A percentile compares a stretch with the other conserved stretches of the same genome.
phyloP scores from a whole-genome alignment of 2,888 invertebrate species.

The Eupithecia dodoneata region DNA sequence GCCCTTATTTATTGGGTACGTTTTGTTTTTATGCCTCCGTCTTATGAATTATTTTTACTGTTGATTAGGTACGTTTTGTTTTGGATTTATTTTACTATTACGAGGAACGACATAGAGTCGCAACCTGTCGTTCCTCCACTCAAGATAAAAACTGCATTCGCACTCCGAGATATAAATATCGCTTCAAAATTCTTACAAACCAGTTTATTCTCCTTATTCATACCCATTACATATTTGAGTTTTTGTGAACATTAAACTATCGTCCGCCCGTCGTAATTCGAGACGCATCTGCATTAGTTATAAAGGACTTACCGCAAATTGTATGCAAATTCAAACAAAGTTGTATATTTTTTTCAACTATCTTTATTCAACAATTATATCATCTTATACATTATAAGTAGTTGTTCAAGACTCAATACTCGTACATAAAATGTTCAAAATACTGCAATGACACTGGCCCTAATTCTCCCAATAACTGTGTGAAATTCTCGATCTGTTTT shows the following conservation, averaged over 20 bases:
- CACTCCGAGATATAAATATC: neutral
- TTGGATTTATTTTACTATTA: neutral
- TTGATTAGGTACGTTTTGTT: neutral
- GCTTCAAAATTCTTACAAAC: neutral
- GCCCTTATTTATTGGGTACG: neutral
- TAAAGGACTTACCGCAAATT: neutral
- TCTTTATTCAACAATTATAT: constrained; percentile 62
- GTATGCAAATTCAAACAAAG: constrained; percentile 33
- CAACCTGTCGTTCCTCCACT: neutral
- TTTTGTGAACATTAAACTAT: neutral
- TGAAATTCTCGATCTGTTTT: neutral
- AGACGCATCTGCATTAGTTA: neutral
- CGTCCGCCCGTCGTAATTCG: neutral
- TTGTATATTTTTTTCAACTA: constrained; percentile 49
- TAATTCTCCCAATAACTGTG: constrained; percentile 11
- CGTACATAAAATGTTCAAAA: constrained; percentile 19
- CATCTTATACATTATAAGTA: constrained; percentile 34
- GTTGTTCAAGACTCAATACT: constrained; percentile 28
- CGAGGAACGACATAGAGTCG: neutral
- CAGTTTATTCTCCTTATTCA: neutral
- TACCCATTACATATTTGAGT: neutral
- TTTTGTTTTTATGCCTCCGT: neutral
- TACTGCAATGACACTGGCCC: constrained; percentile 12
- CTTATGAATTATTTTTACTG: neutral
- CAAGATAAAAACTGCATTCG: neutral